phyloP scores from a whole-genome alignment of 2,113 vertebrate genomes.

The Leuciscus idus region DNA sequence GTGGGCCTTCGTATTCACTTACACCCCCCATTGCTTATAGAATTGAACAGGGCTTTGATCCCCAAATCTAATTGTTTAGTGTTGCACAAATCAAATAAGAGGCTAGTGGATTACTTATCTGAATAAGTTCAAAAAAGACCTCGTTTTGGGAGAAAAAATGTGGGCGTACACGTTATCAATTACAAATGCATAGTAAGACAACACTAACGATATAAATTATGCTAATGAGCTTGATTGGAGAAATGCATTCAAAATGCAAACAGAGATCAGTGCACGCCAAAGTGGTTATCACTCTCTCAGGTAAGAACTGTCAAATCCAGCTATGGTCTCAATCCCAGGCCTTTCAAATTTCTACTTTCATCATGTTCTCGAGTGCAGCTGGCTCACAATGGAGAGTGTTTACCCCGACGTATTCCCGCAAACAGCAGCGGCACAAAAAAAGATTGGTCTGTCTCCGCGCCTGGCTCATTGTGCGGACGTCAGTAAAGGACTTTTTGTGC shows the following conservation, averaged over 20 bases:
- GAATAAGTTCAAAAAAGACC: constrained; percentile 53
- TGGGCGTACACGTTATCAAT: constrained; percentile 25
- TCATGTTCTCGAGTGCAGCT: constrained; percentile 37
- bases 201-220: constrained; percentile 30
- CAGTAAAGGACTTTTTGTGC: constrained; percentile 77
- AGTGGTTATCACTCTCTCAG: constrained; percentile 28
- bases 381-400: constrained; percentile 40
- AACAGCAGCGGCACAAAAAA: constrained; percentile 48
- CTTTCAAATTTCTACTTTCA: constrained; percentile 38
- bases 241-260: constrained; percentile 26
- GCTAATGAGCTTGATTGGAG: constrained; percentile 2
- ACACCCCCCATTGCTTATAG: constrained; percentile 71
- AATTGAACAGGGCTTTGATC: constrained; percentile 73
- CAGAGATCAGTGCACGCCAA: background rate
- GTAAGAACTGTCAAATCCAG: constrained; percentile 32
- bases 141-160: constrained; percentile 51
- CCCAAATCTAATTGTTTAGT: constrained; percentile 70
- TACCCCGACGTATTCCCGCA: constrained; percentile 41
- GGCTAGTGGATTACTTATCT: constrained; percentile 50
- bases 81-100: constrained; percentile 64
- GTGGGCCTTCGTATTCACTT: constrained; percentile 73
- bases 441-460: constrained; percentile 61
- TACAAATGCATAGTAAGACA: constrained; percentile 23
- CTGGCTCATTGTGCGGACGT: constrained; percentile 82
- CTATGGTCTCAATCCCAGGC: constrained; percentile 24